Evolutionary conservation across 2,888 invertebrate genomes (phyloP).

Genomic region (Apotomis turbidana): DNA sequence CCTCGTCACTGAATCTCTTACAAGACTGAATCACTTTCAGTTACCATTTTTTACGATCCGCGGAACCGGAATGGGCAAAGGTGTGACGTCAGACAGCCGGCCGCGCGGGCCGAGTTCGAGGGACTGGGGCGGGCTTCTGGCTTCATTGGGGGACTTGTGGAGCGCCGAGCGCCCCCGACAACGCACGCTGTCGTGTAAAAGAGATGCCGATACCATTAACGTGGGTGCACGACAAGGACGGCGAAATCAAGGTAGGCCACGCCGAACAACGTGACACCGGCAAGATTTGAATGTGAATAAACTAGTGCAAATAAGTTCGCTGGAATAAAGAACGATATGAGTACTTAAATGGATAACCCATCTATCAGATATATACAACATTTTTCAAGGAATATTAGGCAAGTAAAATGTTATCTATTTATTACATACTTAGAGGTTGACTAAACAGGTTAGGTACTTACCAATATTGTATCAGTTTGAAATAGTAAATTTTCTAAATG

Average conservation of each 20-base stretch:
- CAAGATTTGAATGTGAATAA: constrained; percentile 44
- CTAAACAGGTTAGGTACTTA: too few species aligned
- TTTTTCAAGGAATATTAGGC: too few species aligned
- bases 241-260: constrained; percentile 45
- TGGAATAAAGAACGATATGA: too few species aligned
- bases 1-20: constrained; percentile 60
- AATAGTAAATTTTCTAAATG: too few species aligned
- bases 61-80: constrained; percentile 66
- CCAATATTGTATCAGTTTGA: too few species aligned
- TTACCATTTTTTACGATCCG: constrained; percentile 72
- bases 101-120: constrained; percentile 49
- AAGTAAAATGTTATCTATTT: too few species aligned
- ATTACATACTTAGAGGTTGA: too few species aligned
- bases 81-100: constrained; percentile 59
- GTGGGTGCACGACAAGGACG: constrained; percentile 49
- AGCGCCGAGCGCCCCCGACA: constrained; percentile 37
- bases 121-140: constrained; percentile 16
- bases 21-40: constrained; percentile 74
- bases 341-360: too few species aligned
- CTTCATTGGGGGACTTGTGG: constrained; percentile 38
- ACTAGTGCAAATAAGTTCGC: not conserved
- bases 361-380: too few species aligned
- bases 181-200: constrained; percentile 39
- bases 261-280: constrained; percentile 47
- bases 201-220: constrained; percentile 11